A percentile compares a stretch with the other conserved stretches of the same genome.
Evolutionary conservation across 2,113 vertebrate species (phyloP).

Genomic region (Petromus typicus): DNA sequence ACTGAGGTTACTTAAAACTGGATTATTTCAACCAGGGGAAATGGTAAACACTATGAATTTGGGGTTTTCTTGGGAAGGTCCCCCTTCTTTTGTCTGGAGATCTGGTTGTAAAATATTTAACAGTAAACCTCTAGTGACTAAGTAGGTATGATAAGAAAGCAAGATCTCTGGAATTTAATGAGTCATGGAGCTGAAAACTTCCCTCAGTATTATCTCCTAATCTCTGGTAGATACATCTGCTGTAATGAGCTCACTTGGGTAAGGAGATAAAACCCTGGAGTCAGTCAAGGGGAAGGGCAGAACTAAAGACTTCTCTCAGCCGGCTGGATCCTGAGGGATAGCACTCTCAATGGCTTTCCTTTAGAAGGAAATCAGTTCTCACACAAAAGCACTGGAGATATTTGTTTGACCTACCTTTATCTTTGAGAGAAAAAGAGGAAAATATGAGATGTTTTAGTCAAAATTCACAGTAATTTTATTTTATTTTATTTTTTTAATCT

Average conservation of each 20-base stretch:
- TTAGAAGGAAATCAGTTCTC: constrained; percentile 34
- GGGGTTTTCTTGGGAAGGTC: background rate
- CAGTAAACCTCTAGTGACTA: background rate
- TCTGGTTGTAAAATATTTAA: constrained; percentile 8
- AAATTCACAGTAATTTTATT: background rate
- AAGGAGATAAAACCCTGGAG: background rate
- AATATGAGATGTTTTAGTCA: background rate
- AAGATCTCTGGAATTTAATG: background rate
- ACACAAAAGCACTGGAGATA: background rate
- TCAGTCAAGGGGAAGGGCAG: background rate
- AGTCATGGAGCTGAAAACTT: background rate
- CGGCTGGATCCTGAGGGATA: background rate
- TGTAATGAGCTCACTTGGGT: background rate
- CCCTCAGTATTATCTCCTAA: background rate
- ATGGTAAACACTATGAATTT: background rate
- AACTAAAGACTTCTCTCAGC: background rate
- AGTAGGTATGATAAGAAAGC: background rate
- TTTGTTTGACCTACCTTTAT: background rate
- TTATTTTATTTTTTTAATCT: too few species aligned
- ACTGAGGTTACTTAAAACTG: background rate
- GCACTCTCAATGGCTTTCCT: background rate
- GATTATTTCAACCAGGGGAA: background rate
- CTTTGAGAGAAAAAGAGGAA: background rate
- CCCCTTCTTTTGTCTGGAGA: background rate
- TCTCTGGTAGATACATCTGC: background rate